Base-by-base conservation (phyloP, 2,888 invertebrate genomes). In the Buathra laborator region DNA sequence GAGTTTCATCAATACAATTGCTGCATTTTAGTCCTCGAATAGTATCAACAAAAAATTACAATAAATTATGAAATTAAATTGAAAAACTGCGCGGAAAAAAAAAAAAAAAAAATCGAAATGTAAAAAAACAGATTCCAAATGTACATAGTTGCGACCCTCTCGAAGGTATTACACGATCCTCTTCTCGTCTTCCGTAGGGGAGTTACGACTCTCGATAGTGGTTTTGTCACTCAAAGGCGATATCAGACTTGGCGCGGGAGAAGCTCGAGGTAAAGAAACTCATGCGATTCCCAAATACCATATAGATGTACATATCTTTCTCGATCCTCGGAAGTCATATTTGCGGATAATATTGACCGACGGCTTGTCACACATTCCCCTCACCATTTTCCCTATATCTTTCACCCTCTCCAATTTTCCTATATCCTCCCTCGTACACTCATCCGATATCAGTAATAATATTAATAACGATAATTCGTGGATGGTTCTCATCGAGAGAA, bases 301-400 rank as follows among this genome's bases (percentile, higher is more conserved):
- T 19, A 66, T 32, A 66, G 5, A 53, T 29, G 59, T 43, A 37
- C 46, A 44, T 37, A 53, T 72, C 66, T 75, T 64, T 59, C 56
- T 78, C 43, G 77, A 44, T 74, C 64, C 78, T 51, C 46, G 84
- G 87, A 68, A 88, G 86, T 88, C 83, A 90, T 92, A 91, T 92
- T 92, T 92, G 91, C 90, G 86, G 89, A 91, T 91, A 89, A 91
- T 91, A 91, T 92, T 92, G 91, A 90, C 91, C 87, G 86, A 87
- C 75, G 87, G 86, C 87, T 83, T 88, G 89, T 89, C 90, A 84
- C 88, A 88, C 89, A 71, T 16, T 32, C 87, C 88, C 87, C 87
- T 75, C 83, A 44, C 76, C 64, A 76, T 81, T 77, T 72, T 71
- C 86, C 53, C 62, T 80, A 68, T 88, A 86, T 87, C 87, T 85